Base-by-base conservation (phyloP, 2,888 invertebrate genomes). In the Brenthis hecate region DNA sequence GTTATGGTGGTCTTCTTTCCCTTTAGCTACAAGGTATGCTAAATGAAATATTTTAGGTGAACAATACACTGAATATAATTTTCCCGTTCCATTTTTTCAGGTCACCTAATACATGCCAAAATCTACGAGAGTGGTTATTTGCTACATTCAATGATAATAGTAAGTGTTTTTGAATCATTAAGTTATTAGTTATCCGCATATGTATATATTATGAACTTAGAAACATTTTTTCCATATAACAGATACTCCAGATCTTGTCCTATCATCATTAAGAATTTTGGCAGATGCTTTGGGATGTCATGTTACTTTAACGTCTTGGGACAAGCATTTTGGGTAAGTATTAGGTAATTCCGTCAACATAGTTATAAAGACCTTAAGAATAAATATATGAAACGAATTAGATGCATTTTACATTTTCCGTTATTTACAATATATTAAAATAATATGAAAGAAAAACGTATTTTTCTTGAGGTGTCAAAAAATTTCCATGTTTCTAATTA, bases 1-100 rank as follows among this genome's bases (percentile, higher is more conserved):
- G 28, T 89, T 97, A 0, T 97, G 97, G 97, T 97, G 97, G 97
- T 95, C 96, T 1, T 92, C 95, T 13, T 95, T 95, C 73, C 96
- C 96, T 0, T 86, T 96, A 56, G 95, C 96, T 14, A 94, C 94
- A 68, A 94, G 94, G 89, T 93, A 60, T 51, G 36, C 43, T 28
- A 4, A 62, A n/a, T 56, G 19, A 36, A 5, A 47, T 16, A 56
- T 16, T 28, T 28, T 28, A 28, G 0, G 28, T 4, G 16, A 14
- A 43, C 36, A 11, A 43, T 32, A n/a, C 13, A 47, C n/a, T 48
- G 28, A 53, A 53, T 11, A 53, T 16, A 5, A 16, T 28, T 53
- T 28, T 28, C 3, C 28, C 5, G 28, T 28, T 28, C 4, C 3
- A 28, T 28, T 28, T 28, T 28, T 4, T 28, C 76, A 93, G 95